These are phyloP conservation scores for Ichneumoninae sp. DNA, from an alignment of 2,888 invertebrate species.

Conservation along the genomic window DNA sequence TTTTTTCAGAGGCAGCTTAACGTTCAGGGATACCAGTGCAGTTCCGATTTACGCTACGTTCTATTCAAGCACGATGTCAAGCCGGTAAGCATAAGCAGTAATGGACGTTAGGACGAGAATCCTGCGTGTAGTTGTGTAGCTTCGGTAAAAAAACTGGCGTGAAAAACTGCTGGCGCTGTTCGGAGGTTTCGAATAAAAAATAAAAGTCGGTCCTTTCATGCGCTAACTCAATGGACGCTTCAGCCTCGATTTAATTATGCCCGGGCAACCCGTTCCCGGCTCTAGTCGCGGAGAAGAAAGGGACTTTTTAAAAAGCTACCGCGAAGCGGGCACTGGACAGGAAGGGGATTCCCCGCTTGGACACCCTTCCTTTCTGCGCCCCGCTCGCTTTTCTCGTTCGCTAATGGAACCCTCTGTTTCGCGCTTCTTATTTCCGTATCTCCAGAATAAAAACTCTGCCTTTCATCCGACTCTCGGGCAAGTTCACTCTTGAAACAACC, in stretches of 20 bases:
- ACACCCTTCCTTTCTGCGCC: slow-evolving; percentile 35
- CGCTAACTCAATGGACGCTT: slow-evolving; percentile 49
- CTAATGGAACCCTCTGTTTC: slow-evolving; percentile 55
- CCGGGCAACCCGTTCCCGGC: slow-evolving; percentile 25
- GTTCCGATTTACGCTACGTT: slow-evolving; percentile 93
- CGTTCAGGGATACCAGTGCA: slow-evolving; percentile 94
- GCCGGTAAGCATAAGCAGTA: slow-evolving; percentile 87
- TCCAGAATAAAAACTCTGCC: slow-evolving; percentile 27
- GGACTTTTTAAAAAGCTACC: slow-evolving; percentile 34
- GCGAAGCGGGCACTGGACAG: slow-evolving; percentile 21
- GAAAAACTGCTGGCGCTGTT: slow-evolving; percentile 13
- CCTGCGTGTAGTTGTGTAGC: background rate
- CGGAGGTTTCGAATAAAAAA: background rate
- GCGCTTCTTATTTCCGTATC: slow-evolving; percentile 52
- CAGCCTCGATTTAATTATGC: slow-evolving; percentile 60
- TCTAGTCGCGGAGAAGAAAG: slow-evolving; percentile 33
- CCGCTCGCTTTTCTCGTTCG: slow-evolving; percentile 24
- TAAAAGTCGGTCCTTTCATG: slow-evolving; percentile 48
- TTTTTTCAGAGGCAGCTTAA: slow-evolving; percentile 92
- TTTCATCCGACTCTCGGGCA: slow-evolving; percentile 20
- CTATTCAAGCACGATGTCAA: slow-evolving; percentile 95
- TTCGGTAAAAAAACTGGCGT: slow-evolving; percentile 18
- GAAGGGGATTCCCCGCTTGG: slow-evolving; percentile 27
- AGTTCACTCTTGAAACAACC: slow-evolving; percentile 7
- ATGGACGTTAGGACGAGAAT: slow-evolving; percentile 4